Evolutionary conservation across 2,113 vertebrate genomes (phyloP).

Genomic region (Lontra canadensis): DNA sequence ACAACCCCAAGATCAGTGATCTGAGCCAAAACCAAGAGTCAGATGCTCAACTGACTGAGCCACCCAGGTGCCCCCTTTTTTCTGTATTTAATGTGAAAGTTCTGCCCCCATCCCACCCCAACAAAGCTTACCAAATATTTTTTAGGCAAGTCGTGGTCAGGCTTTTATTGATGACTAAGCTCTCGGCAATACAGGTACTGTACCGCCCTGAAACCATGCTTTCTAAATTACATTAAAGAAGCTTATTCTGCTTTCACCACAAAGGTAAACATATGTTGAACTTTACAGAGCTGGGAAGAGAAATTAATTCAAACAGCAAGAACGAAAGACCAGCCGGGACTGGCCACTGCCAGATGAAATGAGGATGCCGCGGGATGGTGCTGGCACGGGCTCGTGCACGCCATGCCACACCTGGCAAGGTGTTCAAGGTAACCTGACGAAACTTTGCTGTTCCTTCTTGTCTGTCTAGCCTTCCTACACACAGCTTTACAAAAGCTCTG

Average conservation of each 20-base stretch:
- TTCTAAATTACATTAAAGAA: neutral
- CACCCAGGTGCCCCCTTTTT: neutral
- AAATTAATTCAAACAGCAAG: neutral
- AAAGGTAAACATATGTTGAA: neutral
- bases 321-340: neutral
- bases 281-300: neutral
- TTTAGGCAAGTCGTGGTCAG: neutral
- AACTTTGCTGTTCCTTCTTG: neutral
- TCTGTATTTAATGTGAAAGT: conserved; percentile 3
- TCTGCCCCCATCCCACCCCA: neutral
- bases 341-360: neutral
- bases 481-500: neutral
- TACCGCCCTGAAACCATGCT: neutral
- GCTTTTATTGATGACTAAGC: neutral
- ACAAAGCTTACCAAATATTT: neutral
- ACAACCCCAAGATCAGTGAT: neutral
- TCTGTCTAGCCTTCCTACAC: no score
- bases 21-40: neutral
- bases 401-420: neutral
- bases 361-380: neutral
- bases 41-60: neutral
- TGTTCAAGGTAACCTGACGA: neutral
- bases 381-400: neutral
- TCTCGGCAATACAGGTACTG: neutral
- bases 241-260: neutral